Conservation (phyloP, 2,888 invertebrate species). For the Callimorpha dominula region DNA sequence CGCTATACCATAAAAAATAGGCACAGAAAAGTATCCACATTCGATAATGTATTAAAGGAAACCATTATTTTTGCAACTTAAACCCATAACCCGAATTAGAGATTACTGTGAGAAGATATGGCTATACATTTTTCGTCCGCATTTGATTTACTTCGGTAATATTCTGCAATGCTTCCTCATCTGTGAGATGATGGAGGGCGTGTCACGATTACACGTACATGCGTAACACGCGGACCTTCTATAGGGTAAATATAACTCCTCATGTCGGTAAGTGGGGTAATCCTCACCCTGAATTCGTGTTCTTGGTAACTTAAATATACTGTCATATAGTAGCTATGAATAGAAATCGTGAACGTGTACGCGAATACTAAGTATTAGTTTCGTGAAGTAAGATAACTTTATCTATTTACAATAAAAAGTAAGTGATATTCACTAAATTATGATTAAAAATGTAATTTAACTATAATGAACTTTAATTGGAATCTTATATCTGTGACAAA, state of each 20-base stretch:
- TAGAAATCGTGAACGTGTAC: background rate
- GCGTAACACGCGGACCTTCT: background rate
- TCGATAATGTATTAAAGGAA: too few species aligned
- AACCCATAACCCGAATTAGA: background rate
- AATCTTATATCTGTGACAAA: too few species aligned
- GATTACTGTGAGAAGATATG: background rate
- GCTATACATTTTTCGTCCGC: background rate
- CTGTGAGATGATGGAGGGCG: conserved; percentile 31
- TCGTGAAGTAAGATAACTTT: background rate
- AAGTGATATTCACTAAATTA: too few species aligned
- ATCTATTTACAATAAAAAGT: background rate
- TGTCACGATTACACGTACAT: conserved; percentile 8
- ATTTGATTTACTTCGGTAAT: conserved; percentile 31
- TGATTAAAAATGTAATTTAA: too few species aligned
- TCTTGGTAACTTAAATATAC: background rate
- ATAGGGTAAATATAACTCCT: background rate
- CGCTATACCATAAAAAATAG: too few species aligned
- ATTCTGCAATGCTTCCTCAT: conserved; percentile 27
- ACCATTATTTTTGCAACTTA: background rate
- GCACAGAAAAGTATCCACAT: too few species aligned
- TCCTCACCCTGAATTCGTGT: background rate
- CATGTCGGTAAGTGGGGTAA: background rate
- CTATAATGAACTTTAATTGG: too few species aligned
- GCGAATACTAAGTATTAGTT: background rate
- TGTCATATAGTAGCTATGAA: background rate